Evolutionary conservation across 2,888 invertebrate genomes (phyloP).

Genomic region (Copidosoma aretas): DNA sequence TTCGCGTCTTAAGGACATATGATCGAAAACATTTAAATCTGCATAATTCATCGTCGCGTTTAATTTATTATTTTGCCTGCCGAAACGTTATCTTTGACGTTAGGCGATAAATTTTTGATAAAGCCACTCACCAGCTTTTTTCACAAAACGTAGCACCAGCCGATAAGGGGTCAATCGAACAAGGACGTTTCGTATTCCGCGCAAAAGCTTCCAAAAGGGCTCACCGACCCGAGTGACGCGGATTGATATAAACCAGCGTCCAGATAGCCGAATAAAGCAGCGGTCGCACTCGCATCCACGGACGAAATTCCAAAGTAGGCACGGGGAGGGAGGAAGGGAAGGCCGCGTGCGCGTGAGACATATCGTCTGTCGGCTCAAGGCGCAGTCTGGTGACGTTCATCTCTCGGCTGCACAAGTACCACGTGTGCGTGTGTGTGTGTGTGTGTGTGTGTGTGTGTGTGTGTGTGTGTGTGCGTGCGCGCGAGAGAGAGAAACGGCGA

Average conservation of each 20-base stretch:
- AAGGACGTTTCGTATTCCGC: background rate
- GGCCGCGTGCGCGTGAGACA: slow-evolving; percentile 13
- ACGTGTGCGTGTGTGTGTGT: too few species aligned
- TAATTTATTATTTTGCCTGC: too few species aligned
- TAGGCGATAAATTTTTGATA: too few species aligned
- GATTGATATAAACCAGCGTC: background rate
- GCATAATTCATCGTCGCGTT: too few species aligned
- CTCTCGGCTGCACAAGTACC: background rate
- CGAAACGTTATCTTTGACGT: too few species aligned
- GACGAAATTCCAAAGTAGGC: background rate
- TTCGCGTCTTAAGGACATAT: too few species aligned
- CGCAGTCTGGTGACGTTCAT: slow-evolving; percentile 28
- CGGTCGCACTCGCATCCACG: too few species aligned
- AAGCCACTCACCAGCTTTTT: too few species aligned
- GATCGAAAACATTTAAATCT: too few species aligned
- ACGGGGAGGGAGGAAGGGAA: slow-evolving; percentile 5
- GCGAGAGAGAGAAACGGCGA: too few species aligned
- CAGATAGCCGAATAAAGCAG: slow-evolving; percentile 1
- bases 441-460: too few species aligned
- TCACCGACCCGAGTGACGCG: background rate
- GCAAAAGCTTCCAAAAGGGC: background rate
- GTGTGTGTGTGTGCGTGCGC: too few species aligned
- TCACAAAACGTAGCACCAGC: background rate
- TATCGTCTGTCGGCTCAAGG: slow-evolving; percentile 30
- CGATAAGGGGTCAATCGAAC: background rate